Evolutionary conservation across 2,888 invertebrate species (phyloP).

Genomic region (Laothoe populi): DNA sequence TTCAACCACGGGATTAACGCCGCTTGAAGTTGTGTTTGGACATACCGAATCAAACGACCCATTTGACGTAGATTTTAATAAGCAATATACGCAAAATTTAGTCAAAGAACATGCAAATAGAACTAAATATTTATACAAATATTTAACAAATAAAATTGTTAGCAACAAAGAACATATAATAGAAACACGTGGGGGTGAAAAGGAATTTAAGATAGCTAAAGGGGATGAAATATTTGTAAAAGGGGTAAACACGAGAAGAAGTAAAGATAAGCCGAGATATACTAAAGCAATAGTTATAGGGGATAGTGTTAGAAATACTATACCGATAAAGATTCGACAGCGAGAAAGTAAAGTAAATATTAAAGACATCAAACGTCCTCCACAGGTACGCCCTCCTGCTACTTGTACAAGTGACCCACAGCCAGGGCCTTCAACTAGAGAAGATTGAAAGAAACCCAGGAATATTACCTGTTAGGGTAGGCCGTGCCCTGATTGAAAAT

Average conservation of each 20-base stretch:
- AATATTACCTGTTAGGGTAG: constrained; percentile 6
- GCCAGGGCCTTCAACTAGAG: constrained; percentile 19
- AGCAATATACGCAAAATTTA: constrained; percentile 38
- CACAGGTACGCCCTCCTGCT: constrained; percentile 15
- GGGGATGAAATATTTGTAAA: constrained; percentile 34
- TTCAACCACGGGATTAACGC: constrained; percentile 36
- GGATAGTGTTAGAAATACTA: too few relatives aligned
- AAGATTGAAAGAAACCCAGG: constrained; percentile 15
- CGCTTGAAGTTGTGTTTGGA: constrained; percentile 41
- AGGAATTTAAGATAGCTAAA: constrained; percentile 28
- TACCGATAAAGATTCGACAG: too few relatives aligned
- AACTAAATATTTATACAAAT: constrained; percentile 34
- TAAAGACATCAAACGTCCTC: constrained; percentile 22
- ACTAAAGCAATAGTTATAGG: too few relatives aligned
- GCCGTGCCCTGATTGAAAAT: not conserved
- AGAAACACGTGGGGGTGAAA: constrained; percentile 31
- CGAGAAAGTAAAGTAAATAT: too few relatives aligned
- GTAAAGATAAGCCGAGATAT: too few relatives aligned
- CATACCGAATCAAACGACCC: constrained; percentile 37
- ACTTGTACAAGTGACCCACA: constrained; percentile 5
- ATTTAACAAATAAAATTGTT: constrained; percentile 31
- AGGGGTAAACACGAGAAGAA: too few relatives aligned
- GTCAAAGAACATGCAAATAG: constrained; percentile 40
- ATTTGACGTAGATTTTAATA: constrained; percentile 39
- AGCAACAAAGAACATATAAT: constrained; percentile 29